phyloP scores from a whole-genome alignment of 2,888 invertebrate genomes.

The Euplagia quadripunctaria region DNA sequence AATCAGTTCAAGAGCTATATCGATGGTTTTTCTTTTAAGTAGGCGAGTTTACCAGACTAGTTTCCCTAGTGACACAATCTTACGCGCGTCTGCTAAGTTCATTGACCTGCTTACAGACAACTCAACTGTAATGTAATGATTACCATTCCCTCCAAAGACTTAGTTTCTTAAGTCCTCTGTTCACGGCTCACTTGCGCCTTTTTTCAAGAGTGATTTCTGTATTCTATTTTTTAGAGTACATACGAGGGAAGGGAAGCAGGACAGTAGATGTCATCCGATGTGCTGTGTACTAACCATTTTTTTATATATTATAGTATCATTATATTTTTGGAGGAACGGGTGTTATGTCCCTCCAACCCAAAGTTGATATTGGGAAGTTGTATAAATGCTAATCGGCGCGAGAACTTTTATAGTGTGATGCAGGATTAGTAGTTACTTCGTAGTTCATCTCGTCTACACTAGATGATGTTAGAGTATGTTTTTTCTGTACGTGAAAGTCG shows the following conservation, averaged over 20 bases:
- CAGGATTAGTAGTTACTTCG: too few relatives aligned
- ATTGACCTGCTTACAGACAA: constrained; percentile 15
- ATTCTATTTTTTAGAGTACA: not conserved
- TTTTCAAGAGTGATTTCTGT: not conserved
- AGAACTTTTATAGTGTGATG: too few relatives aligned
- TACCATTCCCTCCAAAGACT: not conserved
- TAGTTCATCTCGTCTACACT: too few relatives aligned
- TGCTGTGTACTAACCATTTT: too few relatives aligned
- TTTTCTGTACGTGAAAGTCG: too few relatives aligned
- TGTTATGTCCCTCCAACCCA: too few relatives aligned
- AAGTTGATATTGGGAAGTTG: too few relatives aligned
- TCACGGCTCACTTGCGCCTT: not conserved
- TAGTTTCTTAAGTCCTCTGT: not conserved
- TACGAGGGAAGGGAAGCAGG: not conserved
- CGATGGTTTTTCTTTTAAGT: not conserved
- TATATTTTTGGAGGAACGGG: too few relatives aligned
- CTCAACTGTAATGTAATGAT: constrained; percentile 1
- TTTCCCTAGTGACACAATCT: constrained; percentile 16
- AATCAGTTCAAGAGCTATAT: not conserved
- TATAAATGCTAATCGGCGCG: too few relatives aligned
- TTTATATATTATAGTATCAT: too few relatives aligned
- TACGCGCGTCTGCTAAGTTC: constrained; percentile 17
- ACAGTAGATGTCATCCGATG: too few relatives aligned
- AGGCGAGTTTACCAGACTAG: not conserved
- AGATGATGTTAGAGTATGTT: too few relatives aligned